Base-by-base conservation (phyloP, 2,113 vertebrate genomes). In the Sinocyclocheilus maitianheensis region DNA sequence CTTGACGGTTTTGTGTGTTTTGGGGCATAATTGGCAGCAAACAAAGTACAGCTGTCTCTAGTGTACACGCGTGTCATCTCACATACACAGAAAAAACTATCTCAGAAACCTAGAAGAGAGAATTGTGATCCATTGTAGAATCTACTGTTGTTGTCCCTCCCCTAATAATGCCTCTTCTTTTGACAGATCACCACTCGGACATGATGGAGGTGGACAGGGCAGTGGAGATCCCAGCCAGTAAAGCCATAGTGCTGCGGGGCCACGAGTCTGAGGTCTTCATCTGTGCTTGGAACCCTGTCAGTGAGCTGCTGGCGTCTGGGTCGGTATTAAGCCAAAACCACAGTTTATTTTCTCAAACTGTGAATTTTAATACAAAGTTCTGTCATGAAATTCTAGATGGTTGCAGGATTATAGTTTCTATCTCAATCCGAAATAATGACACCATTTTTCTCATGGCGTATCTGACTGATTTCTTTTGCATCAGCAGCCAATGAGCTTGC, bases 211-310 rank as follows among this genome's bases (percentile, higher is more conserved):
- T 99, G 86, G 98, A 99, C 55, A 96, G 97, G 74, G 97, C 98
- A 60, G 97, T 99, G 77, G 98, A 99, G 94, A 99, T 99, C 88
- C 97, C 98, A 87, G 95, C 97, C 84, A 99, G 97, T 92, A 98
- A 99, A 92, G 98, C 97, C 86, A 97, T 99, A 93, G 97, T 99
- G 88, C 93, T 99, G 86, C 96, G 98, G 81, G 97, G 98, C 83
- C 98, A 99, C 14, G 98, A 99, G 84, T 99, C 98, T 0, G 97
- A 99, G 91, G 98, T 99, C 62, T 99, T 99, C 92, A 99, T 99
- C 93, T 99, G 98, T 94, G 97, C 98, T 92, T 99, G 98, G 98
- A 99, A 99, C 93, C 98, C 98, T 11, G 96, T 98, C 88, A 98
- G 97, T 77, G 98, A 99, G 90, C 96, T 99, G 87, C 87, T 99